These are phyloP conservation scores for Phasianus colchicus DNA, from an alignment of 2,113 vertebrate species.

Conservation along the genomic window DNA sequence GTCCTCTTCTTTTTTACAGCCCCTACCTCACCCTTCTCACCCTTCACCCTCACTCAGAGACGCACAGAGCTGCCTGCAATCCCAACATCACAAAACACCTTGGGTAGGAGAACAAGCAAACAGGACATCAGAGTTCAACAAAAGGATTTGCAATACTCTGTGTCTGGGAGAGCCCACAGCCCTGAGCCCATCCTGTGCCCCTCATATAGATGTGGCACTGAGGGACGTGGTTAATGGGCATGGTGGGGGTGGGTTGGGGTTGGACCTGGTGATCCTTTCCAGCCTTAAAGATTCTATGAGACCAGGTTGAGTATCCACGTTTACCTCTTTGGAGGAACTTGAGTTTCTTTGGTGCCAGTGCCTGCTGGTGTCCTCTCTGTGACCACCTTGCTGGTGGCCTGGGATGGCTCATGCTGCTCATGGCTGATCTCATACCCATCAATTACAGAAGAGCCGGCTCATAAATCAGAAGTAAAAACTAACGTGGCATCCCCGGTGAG, in stretches of 20 bases:
- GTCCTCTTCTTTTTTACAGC: too few species aligned
- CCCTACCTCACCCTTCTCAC: background rate
- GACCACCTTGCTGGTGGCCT: background rate
- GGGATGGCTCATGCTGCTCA: background rate
- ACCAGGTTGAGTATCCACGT: background rate
- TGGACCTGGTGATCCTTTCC: too few species aligned
- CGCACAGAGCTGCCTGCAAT: background rate
- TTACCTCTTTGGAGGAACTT: background rate
- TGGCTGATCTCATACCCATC: background rate
- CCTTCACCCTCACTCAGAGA: background rate
- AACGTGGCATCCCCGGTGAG: conserved; percentile 30
- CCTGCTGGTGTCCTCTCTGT: background rate
- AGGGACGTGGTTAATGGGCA: too few species aligned
- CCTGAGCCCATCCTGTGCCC: background rate
- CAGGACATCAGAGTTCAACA: conserved; percentile 42
- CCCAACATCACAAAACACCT: background rate
- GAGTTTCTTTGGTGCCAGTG: background rate
- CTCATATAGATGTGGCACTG: too few species aligned
- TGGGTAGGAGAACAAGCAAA: conserved; percentile 2
- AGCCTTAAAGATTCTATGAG: too few species aligned
- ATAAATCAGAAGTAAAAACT: conserved; percentile 43
- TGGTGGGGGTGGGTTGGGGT: too few species aligned
- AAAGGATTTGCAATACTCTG: background rate
- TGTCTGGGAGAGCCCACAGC: background rate
- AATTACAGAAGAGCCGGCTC: background rate